Base-by-base conservation (phyloP, 1,140 invertebrate species). In the Aporrectodea caliginosa region DNA sequence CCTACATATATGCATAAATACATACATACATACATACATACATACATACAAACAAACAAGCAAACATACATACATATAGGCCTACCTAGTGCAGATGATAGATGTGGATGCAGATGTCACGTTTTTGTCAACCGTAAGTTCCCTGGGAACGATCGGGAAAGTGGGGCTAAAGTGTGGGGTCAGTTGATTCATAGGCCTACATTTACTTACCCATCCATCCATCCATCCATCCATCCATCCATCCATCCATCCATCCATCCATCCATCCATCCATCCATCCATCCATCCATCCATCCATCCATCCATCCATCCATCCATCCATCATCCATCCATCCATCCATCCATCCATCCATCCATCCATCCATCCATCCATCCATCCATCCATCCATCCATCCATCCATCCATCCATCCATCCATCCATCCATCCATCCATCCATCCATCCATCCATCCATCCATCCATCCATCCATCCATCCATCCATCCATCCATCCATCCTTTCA, bases 351-450 rank as follows among this genome's bases (percentile, higher is more conserved):
- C 73, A 74, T 74, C n/a, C 73, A 33, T 0, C n/a, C 73, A 33
- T 0, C n/a, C 73, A 33, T 0, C n/a, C 73, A 33, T 73, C 72
- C 72, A 73, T 73, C 72, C 72, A 73, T 73, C 72, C 72, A 73
- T 73, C 72, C 72, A 73, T 73, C 72, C 72, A 73, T 73, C 72
- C 72, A 74, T 74, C 31, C 73, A 74, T 74, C 31, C 73, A 74
- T 74, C 31, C 73, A 74, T 74, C n/a, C 73, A 74, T 74, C n/a
- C 73, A 74, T 74, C n/a, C 73, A 74, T 74, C n/a, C 73, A 33
- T 0, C n/a, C 73, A 33, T 2, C 58, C 69, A 69, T 2, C 58
- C 69, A 69, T 2, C 58, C 69, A 69, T 2, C 58, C 69, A 69
- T 2, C 58, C 69, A 69, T 2, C 58, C 69, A 69, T 2, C 58